Conservation (phyloP, 2,888 invertebrate genomes). For the Tinea semifulvella region DNA sequence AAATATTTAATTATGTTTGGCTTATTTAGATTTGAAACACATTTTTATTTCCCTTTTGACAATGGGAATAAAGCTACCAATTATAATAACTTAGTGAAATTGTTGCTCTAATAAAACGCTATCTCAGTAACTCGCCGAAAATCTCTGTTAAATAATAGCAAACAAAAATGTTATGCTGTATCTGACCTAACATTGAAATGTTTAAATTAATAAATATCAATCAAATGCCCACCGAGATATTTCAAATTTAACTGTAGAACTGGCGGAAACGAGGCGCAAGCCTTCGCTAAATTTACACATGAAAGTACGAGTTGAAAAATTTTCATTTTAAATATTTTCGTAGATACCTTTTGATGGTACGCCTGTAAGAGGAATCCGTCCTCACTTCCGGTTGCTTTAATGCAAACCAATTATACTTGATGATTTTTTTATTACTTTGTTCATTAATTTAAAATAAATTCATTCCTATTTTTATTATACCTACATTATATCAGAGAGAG, state of each 20-base stretch:
- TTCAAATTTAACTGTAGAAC: slow-evolving; percentile 28
- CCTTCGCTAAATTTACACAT: slow-evolving; percentile 39
- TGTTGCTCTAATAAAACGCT: too few relatives aligned
- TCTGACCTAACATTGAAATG: slow-evolving; percentile 21
- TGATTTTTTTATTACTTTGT: background rate
- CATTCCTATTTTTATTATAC: too few relatives aligned
- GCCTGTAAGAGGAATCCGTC: background rate
- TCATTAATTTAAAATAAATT: too few relatives aligned
- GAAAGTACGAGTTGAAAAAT: slow-evolving; percentile 51
- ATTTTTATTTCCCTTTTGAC: too few relatives aligned
- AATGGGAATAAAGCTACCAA: too few relatives aligned
- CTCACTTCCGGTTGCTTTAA: background rate
- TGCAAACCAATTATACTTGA: background rate
- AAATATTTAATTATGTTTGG: too few relatives aligned
- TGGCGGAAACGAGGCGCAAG: slow-evolving; percentile 23
- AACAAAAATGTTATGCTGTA: background rate
- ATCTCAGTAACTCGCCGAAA: too few relatives aligned
- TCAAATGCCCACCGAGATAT: slow-evolving; percentile 45
- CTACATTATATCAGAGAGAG: too few relatives aligned
- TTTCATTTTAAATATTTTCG: slow-evolving; percentile 44
- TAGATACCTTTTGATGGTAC: background rate
- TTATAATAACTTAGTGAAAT: too few relatives aligned
- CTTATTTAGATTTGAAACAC: too few relatives aligned
- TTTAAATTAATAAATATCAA: slow-evolving; percentile 50
- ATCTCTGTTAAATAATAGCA: too few relatives aligned